Evolutionary conservation across 2,113 vertebrate genomes (phyloP).

Genomic region (Platysteira castanea): DNA sequence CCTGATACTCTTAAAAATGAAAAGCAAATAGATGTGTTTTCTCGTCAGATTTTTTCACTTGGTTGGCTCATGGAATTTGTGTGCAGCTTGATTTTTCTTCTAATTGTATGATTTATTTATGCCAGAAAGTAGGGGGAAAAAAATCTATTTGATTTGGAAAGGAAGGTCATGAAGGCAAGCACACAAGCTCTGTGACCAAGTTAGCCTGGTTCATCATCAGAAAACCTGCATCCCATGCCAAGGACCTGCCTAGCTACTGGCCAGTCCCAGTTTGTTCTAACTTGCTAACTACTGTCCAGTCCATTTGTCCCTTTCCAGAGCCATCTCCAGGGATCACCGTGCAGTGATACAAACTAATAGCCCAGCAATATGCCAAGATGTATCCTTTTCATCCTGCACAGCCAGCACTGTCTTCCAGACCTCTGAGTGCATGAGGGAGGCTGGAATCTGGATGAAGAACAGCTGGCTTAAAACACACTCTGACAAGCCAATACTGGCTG

Average conservation of each 20-base stretch:
- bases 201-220: not conserved
- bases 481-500: not conserved
- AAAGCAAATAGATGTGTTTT: not conserved
- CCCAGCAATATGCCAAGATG: slow-evolving; percentile 26
- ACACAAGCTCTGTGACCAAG: not conserved
- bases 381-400: slow-evolving; percentile 19
- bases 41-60: not conserved
- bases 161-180: not conserved
- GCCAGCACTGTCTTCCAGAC: slow-evolving; percentile 45
- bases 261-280: not conserved
- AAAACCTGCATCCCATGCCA: not conserved
- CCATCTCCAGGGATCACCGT: not conserved
- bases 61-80: not conserved
- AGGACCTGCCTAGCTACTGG: not conserved
- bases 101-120: not conserved
- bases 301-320: not conserved
- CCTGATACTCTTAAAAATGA: not conserved
- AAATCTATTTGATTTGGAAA: not conserved
- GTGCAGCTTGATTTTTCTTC: not conserved
- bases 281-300: not conserved
- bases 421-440: slow-evolving; percentile 15
- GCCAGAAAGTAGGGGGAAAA: not conserved
- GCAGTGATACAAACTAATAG: not conserved
- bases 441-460: slow-evolving; percentile 48
- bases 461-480: slow-evolving; percentile 27